A percentile compares a stretch with the other conserved stretches of the same genome.
Conservation (phyloP, 2,797 vertebrate genomes). For the Chloroceryle inda region DNA sequence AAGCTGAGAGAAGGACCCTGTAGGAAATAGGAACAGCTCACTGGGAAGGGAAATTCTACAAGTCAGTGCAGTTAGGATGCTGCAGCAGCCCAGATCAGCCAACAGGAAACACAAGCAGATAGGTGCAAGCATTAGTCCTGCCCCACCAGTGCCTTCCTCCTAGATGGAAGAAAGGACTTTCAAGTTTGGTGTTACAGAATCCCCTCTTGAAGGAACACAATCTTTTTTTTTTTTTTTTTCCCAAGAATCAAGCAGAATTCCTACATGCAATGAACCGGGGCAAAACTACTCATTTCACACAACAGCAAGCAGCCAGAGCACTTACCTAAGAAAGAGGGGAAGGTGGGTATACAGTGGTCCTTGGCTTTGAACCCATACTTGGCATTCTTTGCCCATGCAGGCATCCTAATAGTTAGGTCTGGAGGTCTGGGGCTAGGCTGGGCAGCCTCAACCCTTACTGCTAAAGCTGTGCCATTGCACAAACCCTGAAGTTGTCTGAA, state of each 20-base stretch:
- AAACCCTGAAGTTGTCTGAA: background rate
- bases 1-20: background rate
- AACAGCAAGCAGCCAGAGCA: background rate
- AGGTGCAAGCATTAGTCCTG: background rate
- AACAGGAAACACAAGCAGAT: background rate
- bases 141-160: background rate
- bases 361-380: background rate
- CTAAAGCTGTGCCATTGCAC: background rate
- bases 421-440: background rate
- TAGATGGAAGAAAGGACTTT: background rate
- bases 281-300: background rate
- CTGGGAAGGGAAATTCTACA: background rate
- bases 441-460: background rate
- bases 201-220: fast-evolving
- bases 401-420: background rate
- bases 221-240: background rate
- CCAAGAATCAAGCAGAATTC: background rate
- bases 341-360: background rate
- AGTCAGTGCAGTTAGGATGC: fast-evolving
- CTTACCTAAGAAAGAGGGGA: background rate
- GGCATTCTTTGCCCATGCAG: too few species aligned
- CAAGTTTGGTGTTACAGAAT: background rate
- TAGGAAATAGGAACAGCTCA: background rate
- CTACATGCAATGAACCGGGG: fast-evolving
- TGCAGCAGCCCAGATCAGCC: background rate